These are phyloP conservation scores for Dicyrtomina minuta DNA, from an alignment of 2,888 invertebrate genomes.

Conservation along the genomic window DNA sequence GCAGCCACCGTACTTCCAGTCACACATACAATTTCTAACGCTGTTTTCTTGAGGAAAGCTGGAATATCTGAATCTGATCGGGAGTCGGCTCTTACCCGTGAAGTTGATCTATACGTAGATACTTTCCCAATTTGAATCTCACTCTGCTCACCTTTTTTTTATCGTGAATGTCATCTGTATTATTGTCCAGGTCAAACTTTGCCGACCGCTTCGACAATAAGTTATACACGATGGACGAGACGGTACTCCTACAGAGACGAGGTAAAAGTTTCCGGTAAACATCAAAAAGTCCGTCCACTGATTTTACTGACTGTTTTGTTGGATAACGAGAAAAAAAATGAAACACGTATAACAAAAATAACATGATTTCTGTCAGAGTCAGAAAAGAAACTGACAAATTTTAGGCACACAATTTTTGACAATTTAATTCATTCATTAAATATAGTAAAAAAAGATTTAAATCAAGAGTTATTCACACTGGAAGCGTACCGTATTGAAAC, in stretches of 20 bases:
- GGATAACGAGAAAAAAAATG: slow-evolving; percentile 1
- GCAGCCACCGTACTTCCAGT: slow-evolving; percentile 68
- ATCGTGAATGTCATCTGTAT: no score
- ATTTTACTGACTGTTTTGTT: slow-evolving; percentile 72
- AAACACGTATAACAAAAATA: background rate
- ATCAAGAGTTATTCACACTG: background rate
- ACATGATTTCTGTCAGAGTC: no score
- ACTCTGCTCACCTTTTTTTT: background rate
- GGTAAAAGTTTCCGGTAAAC: slow-evolving; percentile 84
- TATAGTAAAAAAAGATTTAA: no score
- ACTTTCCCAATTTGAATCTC: background rate
- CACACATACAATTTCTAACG: slow-evolving; percentile 47
- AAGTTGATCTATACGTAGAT: background rate
- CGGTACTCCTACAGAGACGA: slow-evolving; percentile 72
- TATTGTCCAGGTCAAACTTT: background rate
- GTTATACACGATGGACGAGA: slow-evolving; percentile 68
- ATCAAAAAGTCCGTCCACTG: slow-evolving; percentile 80
- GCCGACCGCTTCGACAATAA: slow-evolving; percentile 62
- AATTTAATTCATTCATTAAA: no score
- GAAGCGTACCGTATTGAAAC: slow-evolving; percentile 74
- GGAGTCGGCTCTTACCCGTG: background rate
- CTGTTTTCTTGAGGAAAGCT: slow-evolving; percentile 38
- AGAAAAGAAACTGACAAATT: no score
- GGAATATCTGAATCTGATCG: slow-evolving; percentile 23
- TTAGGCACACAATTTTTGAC: no score